Evolutionary conservation across 2,888 invertebrate genomes (phyloP).

Genomic region (Ichneumon xanthorius): DNA sequence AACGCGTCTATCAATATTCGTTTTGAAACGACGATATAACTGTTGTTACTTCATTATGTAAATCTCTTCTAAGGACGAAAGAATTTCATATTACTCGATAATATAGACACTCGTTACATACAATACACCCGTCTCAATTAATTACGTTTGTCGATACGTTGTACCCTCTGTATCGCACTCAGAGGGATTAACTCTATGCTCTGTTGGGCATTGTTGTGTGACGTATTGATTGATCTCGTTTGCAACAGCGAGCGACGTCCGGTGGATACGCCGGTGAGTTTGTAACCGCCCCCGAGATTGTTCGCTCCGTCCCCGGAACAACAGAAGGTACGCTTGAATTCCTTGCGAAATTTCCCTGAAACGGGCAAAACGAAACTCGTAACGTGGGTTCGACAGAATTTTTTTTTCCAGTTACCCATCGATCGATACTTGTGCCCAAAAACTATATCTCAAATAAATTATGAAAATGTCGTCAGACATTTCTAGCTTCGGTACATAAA

Average conservation of each 20-base stretch:
- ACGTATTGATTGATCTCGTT: slow-evolving; percentile 74
- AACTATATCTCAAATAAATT: no score
- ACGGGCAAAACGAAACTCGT: slow-evolving; percentile 45
- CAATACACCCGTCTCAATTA: slow-evolving; percentile 26
- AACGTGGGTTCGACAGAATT: background rate
- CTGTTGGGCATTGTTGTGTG: slow-evolving; percentile 77
- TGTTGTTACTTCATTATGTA: background rate
- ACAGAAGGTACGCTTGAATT: slow-evolving; percentile 84
- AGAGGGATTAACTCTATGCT: slow-evolving; percentile 81
- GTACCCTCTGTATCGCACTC: slow-evolving; percentile 72
- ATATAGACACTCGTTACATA: slow-evolving; percentile 5
- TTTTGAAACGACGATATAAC: background rate
- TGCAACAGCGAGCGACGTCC: slow-evolving; percentile 65
- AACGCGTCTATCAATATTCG: background rate
- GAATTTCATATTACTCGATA: background rate
- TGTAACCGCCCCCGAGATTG: slow-evolving; percentile 72
- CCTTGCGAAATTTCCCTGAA: slow-evolving; percentile 85
- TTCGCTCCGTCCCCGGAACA: slow-evolving; percentile 71
- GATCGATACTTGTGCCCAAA: background rate
- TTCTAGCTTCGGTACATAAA: no score
- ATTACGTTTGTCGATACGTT: slow-evolving; percentile 69
- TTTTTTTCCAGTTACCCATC: background rate
- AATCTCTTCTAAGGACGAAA: background rate
- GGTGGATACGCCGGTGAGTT: slow-evolving; percentile 70
- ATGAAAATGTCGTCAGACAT: no score